These are phyloP conservation scores for Megaceryle alcyon DNA, from an alignment of 2,797 vertebrate genomes.

Conservation along the genomic window DNA sequence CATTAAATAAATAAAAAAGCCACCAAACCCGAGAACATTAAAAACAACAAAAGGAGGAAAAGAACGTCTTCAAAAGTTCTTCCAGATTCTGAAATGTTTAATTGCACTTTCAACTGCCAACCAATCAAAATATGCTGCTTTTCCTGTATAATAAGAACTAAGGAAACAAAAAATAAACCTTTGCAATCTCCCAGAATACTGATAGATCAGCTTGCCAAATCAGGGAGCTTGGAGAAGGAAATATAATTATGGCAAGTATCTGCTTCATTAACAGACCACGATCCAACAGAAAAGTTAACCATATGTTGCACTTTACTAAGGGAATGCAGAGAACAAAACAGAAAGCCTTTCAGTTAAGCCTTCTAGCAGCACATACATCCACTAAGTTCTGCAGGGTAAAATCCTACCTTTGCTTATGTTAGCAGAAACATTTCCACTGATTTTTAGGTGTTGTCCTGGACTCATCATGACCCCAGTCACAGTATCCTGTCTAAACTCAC, in stretches of 20 bases:
- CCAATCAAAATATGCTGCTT: constrained; percentile 50
- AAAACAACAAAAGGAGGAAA: constrained; percentile 28
- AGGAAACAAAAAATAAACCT: constrained; percentile 20
- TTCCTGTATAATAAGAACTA: not conserved
- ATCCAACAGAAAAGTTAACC: not conserved
- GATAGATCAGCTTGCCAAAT: constrained; percentile 29
- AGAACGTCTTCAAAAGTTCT: constrained; percentile 55
- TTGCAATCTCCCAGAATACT: constrained; percentile 5
- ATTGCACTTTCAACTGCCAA: constrained; percentile 61
- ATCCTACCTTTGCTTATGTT: not conserved
- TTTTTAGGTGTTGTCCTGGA: not conserved
- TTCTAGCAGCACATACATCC: not conserved
- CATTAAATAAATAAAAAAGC: constrained; percentile 47
- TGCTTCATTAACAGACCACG: not conserved
- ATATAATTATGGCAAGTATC: not conserved
- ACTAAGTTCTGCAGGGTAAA: not conserved
- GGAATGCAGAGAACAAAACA: not conserved
- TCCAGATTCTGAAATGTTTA: constrained; percentile 55
- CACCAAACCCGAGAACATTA: not conserved
- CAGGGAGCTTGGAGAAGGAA: constrained; percentile 1
- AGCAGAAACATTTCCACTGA: not conserved
- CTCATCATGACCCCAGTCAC: rapidly evolving
- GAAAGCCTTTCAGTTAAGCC: not conserved
- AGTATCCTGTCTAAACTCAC: not conserved
- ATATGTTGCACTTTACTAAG: not conserved